Percentiles rank a stretch among this genome's conserved stretches.
Evolutionary conservation across 2,797 vertebrate genomes (phyloP).

Genomic region (Astyanax mexicanus): DNA sequence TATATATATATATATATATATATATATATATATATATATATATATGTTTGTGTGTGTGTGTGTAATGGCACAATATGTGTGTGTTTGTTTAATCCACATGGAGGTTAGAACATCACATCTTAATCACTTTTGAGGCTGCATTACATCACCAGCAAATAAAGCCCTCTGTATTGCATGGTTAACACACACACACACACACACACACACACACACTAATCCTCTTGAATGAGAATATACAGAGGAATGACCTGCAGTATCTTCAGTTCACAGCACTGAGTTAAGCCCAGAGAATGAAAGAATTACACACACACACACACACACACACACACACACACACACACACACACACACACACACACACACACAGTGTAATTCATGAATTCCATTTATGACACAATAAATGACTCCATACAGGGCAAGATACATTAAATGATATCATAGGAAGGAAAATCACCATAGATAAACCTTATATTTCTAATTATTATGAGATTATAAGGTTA

Average conservation of each 20-base stretch:
- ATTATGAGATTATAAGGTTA: too few relatives aligned
- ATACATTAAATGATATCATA: too few relatives aligned
- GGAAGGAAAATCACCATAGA: too few relatives aligned
- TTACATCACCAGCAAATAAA: conserved; percentile 43
- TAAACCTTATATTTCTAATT: too few relatives aligned
- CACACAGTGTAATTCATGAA: too few relatives aligned
- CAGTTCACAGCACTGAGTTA: background rate
- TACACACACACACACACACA: background rate
- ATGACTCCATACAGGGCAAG: too few relatives aligned
- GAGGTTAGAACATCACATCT: conserved; percentile 24
- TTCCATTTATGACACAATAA: too few relatives aligned
- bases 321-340: background rate
- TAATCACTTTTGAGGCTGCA: conserved; percentile 45
- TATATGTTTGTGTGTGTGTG: background rate
- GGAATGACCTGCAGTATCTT: conserved; percentile 23
- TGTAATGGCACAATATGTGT: conserved; percentile 33
- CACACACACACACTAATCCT: conserved; percentile 33
- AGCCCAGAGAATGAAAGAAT: conserved; percentile 2
- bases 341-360: background rate
- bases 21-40: too few relatives aligned
- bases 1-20: too few relatives aligned
- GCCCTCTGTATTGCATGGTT: conserved; percentile 15
- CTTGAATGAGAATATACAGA: conserved; percentile 21
- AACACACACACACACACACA: conserved; percentile 26
- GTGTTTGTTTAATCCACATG: conserved; percentile 45